phyloP scores from a whole-genome alignment of 2,113 vertebrate genomes.

The Pelodiscus sinensis region DNA sequence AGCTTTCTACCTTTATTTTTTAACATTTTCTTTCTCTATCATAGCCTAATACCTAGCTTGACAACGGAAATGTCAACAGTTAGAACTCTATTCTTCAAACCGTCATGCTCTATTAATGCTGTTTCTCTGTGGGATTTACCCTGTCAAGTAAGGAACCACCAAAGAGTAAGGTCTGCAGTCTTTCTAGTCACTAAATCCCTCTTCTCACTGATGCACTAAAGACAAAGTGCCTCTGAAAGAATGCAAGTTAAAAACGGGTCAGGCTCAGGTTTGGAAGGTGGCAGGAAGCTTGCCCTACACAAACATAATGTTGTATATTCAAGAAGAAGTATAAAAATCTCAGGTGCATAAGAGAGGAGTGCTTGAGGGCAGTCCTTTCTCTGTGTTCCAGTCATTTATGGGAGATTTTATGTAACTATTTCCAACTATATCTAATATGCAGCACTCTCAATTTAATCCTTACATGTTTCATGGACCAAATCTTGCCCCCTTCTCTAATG shows the following conservation, averaged over 20 bases:
- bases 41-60: constrained; percentile 72
- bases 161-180: constrained; percentile 74
- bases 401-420: fast-evolving
- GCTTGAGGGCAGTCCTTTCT: background rate
- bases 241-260: constrained; percentile 65
- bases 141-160: constrained; percentile 75
- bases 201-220: constrained; percentile 76
- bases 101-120: constrained; percentile 76
- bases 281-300: constrained; percentile 15
- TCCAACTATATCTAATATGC: background rate
- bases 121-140: constrained; percentile 79
- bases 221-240: constrained; percentile 67
- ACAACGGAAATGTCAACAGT: constrained; percentile 79
- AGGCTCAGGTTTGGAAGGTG: constrained; percentile 34
- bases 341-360: background rate
- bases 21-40: constrained; percentile 76
- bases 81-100: constrained; percentile 77
- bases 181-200: constrained; percentile 77
- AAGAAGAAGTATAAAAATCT: constrained; percentile 3
- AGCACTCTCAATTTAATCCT: background rate
- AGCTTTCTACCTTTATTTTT: constrained; percentile 66
- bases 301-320: constrained; percentile 3
- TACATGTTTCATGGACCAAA: background rate
- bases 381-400: background rate
- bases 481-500: fast-evolving